Percentiles rank a stretch among this genome's conserved stretches.
Evolutionary conservation across 1,140 invertebrate species (phyloP).

Genomic region (Diachasma alloeum): DNA sequence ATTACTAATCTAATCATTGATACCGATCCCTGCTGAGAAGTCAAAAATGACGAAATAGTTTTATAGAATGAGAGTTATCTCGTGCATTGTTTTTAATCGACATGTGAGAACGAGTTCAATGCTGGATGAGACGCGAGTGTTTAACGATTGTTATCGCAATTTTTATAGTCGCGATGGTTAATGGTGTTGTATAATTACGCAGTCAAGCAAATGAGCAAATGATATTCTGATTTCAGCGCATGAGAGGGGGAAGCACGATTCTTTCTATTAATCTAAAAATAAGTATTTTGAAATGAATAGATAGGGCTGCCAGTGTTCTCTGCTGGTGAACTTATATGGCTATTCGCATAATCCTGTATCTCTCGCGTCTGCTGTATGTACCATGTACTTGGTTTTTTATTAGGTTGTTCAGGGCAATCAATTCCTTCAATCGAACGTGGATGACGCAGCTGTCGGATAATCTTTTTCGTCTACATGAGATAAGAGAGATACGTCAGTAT

Average conservation of each 20-base stretch:
- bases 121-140: background rate
- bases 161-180: background rate
- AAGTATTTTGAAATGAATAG: background rate
- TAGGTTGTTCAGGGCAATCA: background rate
- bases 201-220: too few relatives aligned
- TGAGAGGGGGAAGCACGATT: too few relatives aligned
- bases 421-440: background rate
- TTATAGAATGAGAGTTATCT: background rate
- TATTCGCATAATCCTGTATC: background rate
- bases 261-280: background rate
- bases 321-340: background rate
- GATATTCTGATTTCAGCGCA: too few relatives aligned
- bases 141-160: background rate
- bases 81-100: background rate
- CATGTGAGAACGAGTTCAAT: constrained; percentile 3
- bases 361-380: background rate
- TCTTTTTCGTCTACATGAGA: background rate
- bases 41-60: too few relatives aligned
- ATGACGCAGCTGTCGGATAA: background rate
- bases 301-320: background rate
- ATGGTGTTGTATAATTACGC: too few relatives aligned
- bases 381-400: background rate
- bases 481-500: background rate
- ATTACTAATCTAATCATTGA: too few relatives aligned
- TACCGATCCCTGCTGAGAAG: too few relatives aligned